These are phyloP conservation scores for Griposia aprilina DNA, from an alignment of 2,888 invertebrate genomes.

Conservation along the genomic window DNA sequence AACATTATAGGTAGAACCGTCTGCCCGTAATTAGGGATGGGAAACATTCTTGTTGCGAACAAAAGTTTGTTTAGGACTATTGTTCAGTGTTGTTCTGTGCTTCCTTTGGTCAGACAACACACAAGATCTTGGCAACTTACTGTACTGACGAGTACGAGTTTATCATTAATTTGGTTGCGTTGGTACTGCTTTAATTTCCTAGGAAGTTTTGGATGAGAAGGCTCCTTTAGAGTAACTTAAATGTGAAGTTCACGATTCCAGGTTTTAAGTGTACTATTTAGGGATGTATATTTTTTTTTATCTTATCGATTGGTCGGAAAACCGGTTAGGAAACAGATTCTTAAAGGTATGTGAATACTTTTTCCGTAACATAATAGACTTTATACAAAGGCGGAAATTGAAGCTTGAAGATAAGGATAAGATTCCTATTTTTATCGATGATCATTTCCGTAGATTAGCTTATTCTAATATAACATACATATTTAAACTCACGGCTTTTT, in stretches of 20 bases:
- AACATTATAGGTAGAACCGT: constrained; percentile 50
- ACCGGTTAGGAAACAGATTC: neutral
- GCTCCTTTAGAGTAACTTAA: constrained; percentile 24
- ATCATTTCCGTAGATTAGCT: neutral
- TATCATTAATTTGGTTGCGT: constrained; percentile 31
- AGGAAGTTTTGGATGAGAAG: constrained; percentile 14
- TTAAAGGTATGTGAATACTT: neutral
- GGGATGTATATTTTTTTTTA: neutral
- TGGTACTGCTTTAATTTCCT: constrained; percentile 31
- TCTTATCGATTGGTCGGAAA: neutral
- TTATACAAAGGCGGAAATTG: neutral
- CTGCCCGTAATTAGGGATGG: constrained; percentile 62
- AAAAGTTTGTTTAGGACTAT: constrained; percentile 67
- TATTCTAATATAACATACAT: neutral
- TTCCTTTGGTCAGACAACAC: constrained; percentile 52
- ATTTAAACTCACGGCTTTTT: no score
- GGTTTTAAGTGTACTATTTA: neutral
- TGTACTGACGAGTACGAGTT: constrained; percentile 32
- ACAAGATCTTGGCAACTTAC: constrained; percentile 53
- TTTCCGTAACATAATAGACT: neutral
- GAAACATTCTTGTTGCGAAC: constrained; percentile 53
- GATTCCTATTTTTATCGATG: neutral
- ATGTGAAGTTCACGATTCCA: neutral
- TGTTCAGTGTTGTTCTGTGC: constrained; percentile 45
- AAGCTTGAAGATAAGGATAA: neutral